Base-by-base conservation (phyloP, 1,140 invertebrate species). In the Anastatus disparis region DNA sequence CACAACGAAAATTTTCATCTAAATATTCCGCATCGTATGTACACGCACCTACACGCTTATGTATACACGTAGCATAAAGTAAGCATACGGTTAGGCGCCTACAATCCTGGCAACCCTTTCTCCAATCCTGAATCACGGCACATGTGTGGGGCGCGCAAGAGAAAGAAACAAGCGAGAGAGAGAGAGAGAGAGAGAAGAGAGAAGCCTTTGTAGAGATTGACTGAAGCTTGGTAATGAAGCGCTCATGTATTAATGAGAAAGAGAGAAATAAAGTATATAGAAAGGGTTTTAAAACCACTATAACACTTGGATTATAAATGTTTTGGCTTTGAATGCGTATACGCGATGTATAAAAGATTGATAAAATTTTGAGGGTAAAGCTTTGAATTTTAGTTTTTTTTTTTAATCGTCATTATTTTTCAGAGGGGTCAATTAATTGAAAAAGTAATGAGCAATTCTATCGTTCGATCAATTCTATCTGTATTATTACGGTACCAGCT, bases 181-280 rank as follows among this genome's bases (percentile, higher is more conserved):
- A n/a, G n/a, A n/a, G n/a, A n/a, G n/a, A n/a, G n/a, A n/a, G n/a
- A n/a, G n/a, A n/a, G n/a, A n/a, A n/a, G n/a, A n/a, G n/a, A 3
- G 8, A 12, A 52, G 35, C 29, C 63, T 56, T 44, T 66, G 52
- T 56, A n/a, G 24, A 31, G 63, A 31, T 31, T 44, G 10, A 40
- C 26, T 10, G n/a, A 6, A 15, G 42, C n/a, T 55, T 26, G 35
- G 38, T 66, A 66, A 66, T 66, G 26, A 66, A 46, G 38, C 26
- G 35, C 40, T 55, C 38, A n/a, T n/a, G 52, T 55, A 66, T 66
- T 66, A 42, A 55, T 44, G 63, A 56, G 38, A 17, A 1, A 22
- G 20, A 12, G 17, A 7, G 20, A 27, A 40, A 53, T 29, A 40
- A 24, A 40, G n/a, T n/a, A 13, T n/a, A 35, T 17, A 31, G n/a